Percentiles rank a stretch among this genome's conserved stretches.
Evolutionary conservation across 1,140 invertebrate genomes (phyloP).

Genomic region (Drosophila nigromelanica): DNA sequence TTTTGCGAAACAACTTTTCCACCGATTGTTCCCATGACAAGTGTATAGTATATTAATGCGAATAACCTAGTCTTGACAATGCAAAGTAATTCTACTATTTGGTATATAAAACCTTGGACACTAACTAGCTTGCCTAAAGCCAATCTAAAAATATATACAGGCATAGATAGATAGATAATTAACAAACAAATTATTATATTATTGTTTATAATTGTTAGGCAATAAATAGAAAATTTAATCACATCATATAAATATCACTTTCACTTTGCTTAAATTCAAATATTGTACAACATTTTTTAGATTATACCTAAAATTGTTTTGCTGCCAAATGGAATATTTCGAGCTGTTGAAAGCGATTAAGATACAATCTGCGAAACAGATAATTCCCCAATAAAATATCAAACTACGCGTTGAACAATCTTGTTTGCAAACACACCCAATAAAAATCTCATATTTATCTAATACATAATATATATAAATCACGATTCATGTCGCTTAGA

Average conservation of each 20-base stretch:
- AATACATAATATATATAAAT: slow-evolving; percentile 55
- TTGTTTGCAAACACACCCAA: slow-evolving; percentile 26
- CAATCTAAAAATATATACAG: no score
- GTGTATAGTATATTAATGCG: no score
- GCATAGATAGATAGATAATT: no score
- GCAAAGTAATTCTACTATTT: no score
- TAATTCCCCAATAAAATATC: slow-evolving; percentile 18
- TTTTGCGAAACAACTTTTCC: no score
- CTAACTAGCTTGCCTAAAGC: no score
- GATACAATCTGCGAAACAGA: slow-evolving; percentile 7
- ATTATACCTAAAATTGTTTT: background rate
- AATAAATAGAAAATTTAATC: background rate
- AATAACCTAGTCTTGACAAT: no score
- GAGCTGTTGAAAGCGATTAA: slow-evolving; percentile 13
- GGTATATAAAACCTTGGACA: no score
- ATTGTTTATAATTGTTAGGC: background rate
- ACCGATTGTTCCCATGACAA: no score
- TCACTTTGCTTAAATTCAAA: slow-evolving; percentile 1
- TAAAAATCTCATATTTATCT: slow-evolving; percentile 36
- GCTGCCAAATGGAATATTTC: slow-evolving; percentile 12
- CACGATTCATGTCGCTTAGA: slow-evolving; percentile 56
- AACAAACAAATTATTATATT: no score
- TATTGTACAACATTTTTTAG: slow-evolving; percentile 11
- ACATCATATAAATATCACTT: background rate
- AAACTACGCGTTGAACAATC: slow-evolving; percentile 18